A percentile compares a stretch with the other conserved stretches of the same genome.
Evolutionary conservation across 2,113 vertebrate species (phyloP).

Genomic region (Urocitellus parryii): DNA sequence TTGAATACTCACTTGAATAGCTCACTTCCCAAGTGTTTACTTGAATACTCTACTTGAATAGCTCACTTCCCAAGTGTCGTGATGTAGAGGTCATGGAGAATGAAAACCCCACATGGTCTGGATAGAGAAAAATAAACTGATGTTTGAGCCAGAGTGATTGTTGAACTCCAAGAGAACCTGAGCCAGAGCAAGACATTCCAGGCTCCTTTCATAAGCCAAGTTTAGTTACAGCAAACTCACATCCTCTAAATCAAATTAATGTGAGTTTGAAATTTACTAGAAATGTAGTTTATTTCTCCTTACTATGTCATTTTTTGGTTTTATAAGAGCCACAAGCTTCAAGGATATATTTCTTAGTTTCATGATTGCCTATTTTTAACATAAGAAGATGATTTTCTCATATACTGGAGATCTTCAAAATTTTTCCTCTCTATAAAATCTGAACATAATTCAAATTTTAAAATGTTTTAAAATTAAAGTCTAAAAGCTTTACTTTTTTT

Average conservation of each 20-base stretch:
- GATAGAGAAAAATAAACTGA: background rate
- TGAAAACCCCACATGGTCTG: background rate
- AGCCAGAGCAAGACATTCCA: background rate
- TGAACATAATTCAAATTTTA: background rate
- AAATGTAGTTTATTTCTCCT: background rate
- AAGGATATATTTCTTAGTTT: background rate
- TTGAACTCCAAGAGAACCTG: background rate
- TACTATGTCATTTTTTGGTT: background rate
- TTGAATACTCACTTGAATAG: background rate
- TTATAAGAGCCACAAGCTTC: background rate
- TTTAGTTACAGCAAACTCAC: background rate
- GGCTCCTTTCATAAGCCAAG: background rate
- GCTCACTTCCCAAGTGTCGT: background rate
- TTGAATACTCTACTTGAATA: background rate
- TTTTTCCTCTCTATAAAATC: background rate
- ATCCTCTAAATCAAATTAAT: background rate
- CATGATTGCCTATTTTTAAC: background rate
- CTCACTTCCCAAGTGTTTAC: background rate
- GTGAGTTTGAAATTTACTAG: background rate
- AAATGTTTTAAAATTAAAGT: background rate
- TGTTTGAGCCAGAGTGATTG: background rate
- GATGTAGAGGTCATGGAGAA: background rate
- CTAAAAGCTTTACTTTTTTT: too few relatives aligned
- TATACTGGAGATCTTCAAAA: background rate
- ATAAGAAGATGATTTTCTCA: background rate